A percentile compares a stretch with the other conserved stretches of the same genome.
Conservation (phyloP, 2,888 invertebrate species). For the Phyllotreta cruciferae region DNA sequence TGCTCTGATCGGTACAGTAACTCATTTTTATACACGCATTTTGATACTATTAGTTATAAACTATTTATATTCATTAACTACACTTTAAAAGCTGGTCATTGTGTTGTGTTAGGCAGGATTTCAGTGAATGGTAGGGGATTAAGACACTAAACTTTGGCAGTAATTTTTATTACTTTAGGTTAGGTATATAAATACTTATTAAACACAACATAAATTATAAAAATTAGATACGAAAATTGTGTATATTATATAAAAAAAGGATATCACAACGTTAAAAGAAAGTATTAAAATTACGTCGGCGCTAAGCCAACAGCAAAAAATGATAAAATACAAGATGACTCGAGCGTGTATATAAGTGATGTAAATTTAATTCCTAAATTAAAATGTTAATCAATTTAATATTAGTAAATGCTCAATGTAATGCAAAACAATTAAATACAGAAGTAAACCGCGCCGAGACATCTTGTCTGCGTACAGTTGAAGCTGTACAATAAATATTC, state of each 20-base stretch:
- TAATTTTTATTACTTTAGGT: slow-evolving; percentile 31
- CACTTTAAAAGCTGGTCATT: no score
- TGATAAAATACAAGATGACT: slow-evolving; percentile 22
- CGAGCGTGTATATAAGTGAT: background rate
- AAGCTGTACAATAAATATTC: slow-evolving; percentile 49
- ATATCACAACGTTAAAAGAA: slow-evolving; percentile 44
- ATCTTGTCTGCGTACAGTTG: slow-evolving; percentile 42
- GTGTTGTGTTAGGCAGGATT: background rate
- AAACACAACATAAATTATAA: slow-evolving; percentile 36
- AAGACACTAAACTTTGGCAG: slow-evolving; percentile 18
- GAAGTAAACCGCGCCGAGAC: background rate
- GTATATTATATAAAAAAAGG: slow-evolving; percentile 21
- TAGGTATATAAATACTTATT: slow-evolving; percentile 37
- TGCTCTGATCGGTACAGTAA: no score
- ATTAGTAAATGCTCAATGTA: background rate
- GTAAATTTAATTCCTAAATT: no score
- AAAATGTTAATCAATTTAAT: background rate
- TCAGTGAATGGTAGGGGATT: background rate
- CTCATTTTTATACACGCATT: no score
- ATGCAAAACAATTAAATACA: background rate
- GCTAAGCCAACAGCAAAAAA: slow-evolving; percentile 28
- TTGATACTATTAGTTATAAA: no score
- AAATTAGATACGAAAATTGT: slow-evolving; percentile 1
- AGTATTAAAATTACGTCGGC: slow-evolving; percentile 28
- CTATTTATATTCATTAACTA: no score